A percentile compares a stretch with the other conserved stretches of the same genome.
phyloP scores from a whole-genome alignment of 2,113 vertebrate species.

The Setophaga kirtlandii region DNA sequence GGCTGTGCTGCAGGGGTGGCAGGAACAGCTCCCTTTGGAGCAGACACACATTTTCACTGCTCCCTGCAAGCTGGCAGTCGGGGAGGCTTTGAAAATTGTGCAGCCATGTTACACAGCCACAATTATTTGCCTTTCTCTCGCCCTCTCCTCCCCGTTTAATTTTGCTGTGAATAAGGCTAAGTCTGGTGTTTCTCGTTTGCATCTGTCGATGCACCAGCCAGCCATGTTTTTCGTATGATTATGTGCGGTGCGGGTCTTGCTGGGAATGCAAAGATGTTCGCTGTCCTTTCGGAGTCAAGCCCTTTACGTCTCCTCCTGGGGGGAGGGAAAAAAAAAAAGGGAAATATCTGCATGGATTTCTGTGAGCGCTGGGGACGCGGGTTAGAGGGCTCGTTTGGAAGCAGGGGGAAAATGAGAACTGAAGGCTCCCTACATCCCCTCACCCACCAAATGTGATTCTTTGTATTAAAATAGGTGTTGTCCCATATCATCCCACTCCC shows the following conservation, averaged over 20 bases:
- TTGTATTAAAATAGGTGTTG: constrained; percentile 74
- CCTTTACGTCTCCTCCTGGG: constrained; percentile 41
- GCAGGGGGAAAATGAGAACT: background rate
- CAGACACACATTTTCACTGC: constrained; percentile 5
- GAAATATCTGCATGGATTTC: constrained; percentile 59
- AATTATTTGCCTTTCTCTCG: constrained; percentile 25
- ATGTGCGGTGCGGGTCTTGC: constrained; percentile 61
- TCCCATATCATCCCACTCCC: background rate
- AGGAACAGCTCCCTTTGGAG: constrained; percentile 29
- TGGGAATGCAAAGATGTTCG: constrained; percentile 70
- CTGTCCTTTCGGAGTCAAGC: constrained; percentile 60
- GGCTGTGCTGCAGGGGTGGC: constrained; percentile 3
- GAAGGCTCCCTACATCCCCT: background rate
- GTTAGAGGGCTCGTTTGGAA: constrained; percentile 2
- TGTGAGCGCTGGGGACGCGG: background rate
- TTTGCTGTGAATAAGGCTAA: constrained; percentile 54
- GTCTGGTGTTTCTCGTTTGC: constrained; percentile 77
- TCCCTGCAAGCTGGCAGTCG: constrained; percentile 22
- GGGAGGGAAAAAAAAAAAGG: background rate
- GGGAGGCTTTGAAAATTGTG: constrained; percentile 33
- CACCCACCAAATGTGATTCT: constrained; percentile 1
- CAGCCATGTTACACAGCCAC: constrained; percentile 59
- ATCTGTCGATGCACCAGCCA: constrained; percentile 75
- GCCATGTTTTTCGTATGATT: constrained; percentile 81
- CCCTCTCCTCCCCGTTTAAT: constrained; percentile 5